Conservation (phyloP, 2,113 vertebrate species). For the Marcusenius ussheri region DNA sequence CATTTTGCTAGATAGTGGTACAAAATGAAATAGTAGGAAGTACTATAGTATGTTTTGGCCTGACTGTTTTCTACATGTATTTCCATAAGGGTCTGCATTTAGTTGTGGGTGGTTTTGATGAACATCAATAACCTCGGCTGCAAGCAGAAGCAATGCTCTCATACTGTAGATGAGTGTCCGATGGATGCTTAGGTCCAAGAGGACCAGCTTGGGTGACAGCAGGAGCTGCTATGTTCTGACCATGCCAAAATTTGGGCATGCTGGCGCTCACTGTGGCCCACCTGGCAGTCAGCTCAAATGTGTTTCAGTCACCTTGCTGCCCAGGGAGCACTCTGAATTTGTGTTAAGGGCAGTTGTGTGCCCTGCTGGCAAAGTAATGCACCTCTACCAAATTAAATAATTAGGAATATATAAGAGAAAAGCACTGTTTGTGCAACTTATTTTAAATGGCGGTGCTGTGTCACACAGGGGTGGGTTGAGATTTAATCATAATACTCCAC, state of each 20-base stretch:
- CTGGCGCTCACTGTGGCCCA: background rate
- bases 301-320: background rate
- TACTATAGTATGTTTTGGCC: background rate
- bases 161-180: background rate
- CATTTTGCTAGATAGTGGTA: background rate
- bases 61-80: background rate
- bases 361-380: background rate
- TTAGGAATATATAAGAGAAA: background rate
- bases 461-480: background rate
- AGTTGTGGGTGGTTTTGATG: background rate
- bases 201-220: slow-evolving; percentile 12
- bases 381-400: background rate
- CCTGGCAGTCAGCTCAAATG: background rate
- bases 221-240: background rate
- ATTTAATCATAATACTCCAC: background rate
- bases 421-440: background rate
- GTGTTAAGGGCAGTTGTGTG: background rate
- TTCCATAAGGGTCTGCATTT: background rate
- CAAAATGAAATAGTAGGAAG: background rate
- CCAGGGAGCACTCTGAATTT: background rate
- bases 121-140: background rate
- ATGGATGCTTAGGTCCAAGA: background rate
- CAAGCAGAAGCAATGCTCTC: background rate
- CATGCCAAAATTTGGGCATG: background rate
- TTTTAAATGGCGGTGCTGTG: background rate